Evolutionary conservation across 1,140 invertebrate genomes (phyloP).

Genomic region (Oryctes rhinoceros): DNA sequence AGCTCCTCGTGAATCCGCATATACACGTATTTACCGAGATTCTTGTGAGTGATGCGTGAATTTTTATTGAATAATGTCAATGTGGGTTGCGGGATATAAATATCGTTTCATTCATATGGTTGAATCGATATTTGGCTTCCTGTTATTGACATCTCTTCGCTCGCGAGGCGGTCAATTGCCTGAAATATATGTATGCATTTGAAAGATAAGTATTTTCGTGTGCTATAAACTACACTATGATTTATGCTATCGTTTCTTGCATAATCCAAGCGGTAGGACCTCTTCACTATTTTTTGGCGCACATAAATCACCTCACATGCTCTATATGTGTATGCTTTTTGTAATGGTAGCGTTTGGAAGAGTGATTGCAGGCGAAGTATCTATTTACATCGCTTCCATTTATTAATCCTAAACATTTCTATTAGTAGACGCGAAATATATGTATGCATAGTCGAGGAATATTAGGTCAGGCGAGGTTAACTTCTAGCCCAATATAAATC

Average conservation of each 20-base stretch:
- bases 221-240: conserved; percentile 18
- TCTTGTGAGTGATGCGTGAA: not conserved
- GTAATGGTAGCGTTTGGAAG: not conserved
- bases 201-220: conserved; percentile 28
- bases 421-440: too few species aligned
- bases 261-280: not conserved
- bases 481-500: not conserved
- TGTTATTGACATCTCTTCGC: conserved; percentile 24
- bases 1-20: not conserved
- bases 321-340: not conserved
- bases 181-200: conserved; percentile 35
- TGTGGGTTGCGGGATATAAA: not conserved
- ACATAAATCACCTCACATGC: conserved; percentile 8
- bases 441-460: too few species aligned
- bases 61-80: conserved; percentile 24
- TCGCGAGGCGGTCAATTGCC: conserved; percentile 5
- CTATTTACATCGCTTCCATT: not conserved
- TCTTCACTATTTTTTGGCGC: not conserved
- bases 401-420: too few species aligned
- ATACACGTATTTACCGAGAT: not conserved
- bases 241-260: conserved; percentile 22
- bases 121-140: conserved; percentile 30
- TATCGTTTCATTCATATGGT: conserved; percentile 28
- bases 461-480: too few species aligned
- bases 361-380: not conserved